These are phyloP conservation scores for Oncorhynchus clarkii DNA, from an alignment of 2,113 vertebrate species.

Conservation along the genomic window DNA sequence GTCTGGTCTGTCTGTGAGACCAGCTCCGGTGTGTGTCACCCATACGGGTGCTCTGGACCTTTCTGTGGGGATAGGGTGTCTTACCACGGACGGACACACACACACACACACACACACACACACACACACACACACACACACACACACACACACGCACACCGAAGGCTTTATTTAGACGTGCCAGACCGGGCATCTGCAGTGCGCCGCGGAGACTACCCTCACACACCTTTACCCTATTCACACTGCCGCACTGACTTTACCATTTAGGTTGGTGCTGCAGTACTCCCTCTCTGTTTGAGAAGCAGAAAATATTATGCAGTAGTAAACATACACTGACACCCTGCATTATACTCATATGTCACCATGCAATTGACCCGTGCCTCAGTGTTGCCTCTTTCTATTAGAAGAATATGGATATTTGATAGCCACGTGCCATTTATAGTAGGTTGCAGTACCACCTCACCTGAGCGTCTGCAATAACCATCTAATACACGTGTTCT, in stretches of 20 bases:
- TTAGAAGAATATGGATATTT: not conserved
- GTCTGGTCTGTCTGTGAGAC: slow-evolving; percentile 21
- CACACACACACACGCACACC: slow-evolving; percentile 19
- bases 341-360: not conserved
- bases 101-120: slow-evolving; percentile 25
- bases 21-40: slow-evolving; percentile 20
- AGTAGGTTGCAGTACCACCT: slow-evolving; percentile 43
- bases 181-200: slow-evolving; percentile 56
- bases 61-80: slow-evolving; percentile 57
- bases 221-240: slow-evolving; percentile 51
- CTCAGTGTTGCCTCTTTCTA: not conserved
- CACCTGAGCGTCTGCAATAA: not conserved
- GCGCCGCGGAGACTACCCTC: slow-evolving; percentile 44
- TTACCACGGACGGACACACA: slow-evolving; percentile 29
- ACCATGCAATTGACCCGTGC: not conserved
- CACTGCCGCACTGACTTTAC: slow-evolving; percentile 33
- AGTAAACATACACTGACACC: not conserved
- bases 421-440: not conserved
- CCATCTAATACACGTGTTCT: slow-evolving; percentile 22
- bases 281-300: not conserved
- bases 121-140: slow-evolving; percentile 24
- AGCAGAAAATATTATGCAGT: not conserved
- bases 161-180: slow-evolving; percentile 63
- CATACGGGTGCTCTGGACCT: slow-evolving; percentile 35
- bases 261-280: not conserved